Conservation (phyloP, 2,888 invertebrate genomes). For the Eremobia ochroleuca region DNA sequence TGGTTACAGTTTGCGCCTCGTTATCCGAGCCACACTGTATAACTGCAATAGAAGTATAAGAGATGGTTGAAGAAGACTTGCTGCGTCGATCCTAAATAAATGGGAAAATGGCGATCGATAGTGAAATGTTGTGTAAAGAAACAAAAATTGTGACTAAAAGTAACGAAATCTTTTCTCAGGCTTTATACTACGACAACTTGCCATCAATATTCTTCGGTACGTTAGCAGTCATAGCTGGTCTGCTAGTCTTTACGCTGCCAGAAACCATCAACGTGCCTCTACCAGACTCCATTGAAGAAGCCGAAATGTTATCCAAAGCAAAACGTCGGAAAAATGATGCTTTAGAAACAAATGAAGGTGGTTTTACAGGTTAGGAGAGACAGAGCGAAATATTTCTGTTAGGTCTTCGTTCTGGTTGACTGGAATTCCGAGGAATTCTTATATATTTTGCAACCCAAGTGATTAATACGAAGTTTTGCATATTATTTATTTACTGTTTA, state of each 20-base stretch:
- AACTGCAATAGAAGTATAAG: no score
- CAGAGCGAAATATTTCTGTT: neutral
- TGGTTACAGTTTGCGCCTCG: no score
- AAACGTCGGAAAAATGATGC: slow-evolving; percentile 64
- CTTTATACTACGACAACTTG: slow-evolving; percentile 84
- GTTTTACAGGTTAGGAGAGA: neutral
- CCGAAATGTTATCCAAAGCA: slow-evolving; percentile 82
- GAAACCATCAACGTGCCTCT: slow-evolving; percentile 91
- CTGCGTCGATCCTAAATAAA: no score
- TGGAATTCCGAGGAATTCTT: neutral
- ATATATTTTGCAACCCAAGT: neutral
- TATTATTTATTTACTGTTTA: neutral
- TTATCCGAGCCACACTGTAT: no score
- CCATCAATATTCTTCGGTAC: slow-evolving; percentile 92
- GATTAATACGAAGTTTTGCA: neutral
- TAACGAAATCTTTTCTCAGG: slow-evolving; percentile 73
- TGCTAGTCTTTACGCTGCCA: slow-evolving; percentile 91
- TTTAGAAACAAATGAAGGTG: slow-evolving; percentile 34
- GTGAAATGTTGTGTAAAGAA: no score
- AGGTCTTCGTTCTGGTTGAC: neutral
- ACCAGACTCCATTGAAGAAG: slow-evolving; percentile 92
- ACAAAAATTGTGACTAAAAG: neutral
- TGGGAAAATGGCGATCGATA: no score
- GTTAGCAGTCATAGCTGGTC: slow-evolving; percentile 89
- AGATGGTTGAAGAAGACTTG: no score